These are phyloP conservation scores for Rotaria macrura DNA, from an alignment of 2,888 invertebrate genomes.

Conservation along the genomic window DNA sequence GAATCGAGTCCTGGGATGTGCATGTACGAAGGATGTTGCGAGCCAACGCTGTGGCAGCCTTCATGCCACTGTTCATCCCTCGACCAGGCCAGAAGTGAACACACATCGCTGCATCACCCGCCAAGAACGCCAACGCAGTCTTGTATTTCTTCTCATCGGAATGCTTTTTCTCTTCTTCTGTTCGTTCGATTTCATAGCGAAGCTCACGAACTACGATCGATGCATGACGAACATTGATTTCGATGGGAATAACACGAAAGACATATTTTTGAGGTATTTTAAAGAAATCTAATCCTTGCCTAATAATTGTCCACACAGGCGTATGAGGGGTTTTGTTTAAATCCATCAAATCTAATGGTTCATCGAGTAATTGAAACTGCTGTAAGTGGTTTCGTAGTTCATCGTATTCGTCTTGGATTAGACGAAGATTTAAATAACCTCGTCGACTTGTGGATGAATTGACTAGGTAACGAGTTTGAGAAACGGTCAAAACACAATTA, in stretches of 20 bases:
- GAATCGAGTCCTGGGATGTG: neutral
- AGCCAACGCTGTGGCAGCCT: neutral
- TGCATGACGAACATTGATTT: slow-evolving; percentile 10
- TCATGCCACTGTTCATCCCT: neutral
- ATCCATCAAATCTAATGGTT: neutral
- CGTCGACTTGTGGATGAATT: slow-evolving; percentile 14
- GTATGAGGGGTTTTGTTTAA: neutral
- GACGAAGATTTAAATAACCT: neutral
- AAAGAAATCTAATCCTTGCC: slow-evolving; percentile 3
- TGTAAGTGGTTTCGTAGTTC: neutral
- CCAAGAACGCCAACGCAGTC: neutral
- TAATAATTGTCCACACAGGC: neutral
- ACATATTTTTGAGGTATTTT: neutral
- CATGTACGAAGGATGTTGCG: neutral
- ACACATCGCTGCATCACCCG: neutral
- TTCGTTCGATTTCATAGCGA: neutral
- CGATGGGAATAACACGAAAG: neutral
- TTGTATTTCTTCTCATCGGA: neutral
- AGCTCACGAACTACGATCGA: neutral
- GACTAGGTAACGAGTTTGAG: neutral
- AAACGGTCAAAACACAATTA: neutral
- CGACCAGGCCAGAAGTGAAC: neutral
- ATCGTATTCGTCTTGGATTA: neutral
- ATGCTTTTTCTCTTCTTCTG: neutral
- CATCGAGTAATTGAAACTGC: neutral